A percentile compares a stretch with the other conserved stretches of the same genome.
These are phyloP conservation scores for Lepetodrilus schrolli DNA, from an alignment of 2,888 invertebrate species.

Conservation along the genomic window DNA sequence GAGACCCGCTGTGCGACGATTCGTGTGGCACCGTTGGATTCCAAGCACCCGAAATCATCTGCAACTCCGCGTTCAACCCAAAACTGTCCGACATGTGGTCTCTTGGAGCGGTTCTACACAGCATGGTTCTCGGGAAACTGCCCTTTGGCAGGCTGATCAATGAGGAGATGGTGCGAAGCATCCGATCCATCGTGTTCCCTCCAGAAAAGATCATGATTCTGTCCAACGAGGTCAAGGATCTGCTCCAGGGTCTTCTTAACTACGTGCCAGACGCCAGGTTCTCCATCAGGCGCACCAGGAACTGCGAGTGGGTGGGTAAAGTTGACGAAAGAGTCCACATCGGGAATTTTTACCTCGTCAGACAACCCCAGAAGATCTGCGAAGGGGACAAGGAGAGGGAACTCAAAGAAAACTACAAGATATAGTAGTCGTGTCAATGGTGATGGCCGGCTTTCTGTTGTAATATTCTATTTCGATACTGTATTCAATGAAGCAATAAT, in stretches of 20 bases:
- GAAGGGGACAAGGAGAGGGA: conserved; percentile 56
- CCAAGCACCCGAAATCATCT: conserved; percentile 67
- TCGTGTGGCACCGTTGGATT: conserved; percentile 58
- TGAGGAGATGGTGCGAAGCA: conserved; percentile 53
- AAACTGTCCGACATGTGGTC: conserved; percentile 64
- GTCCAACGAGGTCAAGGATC: conserved; percentile 51
- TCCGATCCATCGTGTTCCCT: conserved; percentile 46
- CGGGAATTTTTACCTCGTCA: conserved; percentile 67
- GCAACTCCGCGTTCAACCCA: conserved; percentile 60
- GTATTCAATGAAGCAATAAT: too few species aligned
- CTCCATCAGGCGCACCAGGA: conserved; percentile 57
- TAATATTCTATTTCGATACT: too few species aligned
- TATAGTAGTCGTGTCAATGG: conserved; percentile 41
- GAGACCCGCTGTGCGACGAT: conserved; percentile 55
- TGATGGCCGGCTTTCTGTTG: too few species aligned
- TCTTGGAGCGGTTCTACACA: conserved; percentile 64
- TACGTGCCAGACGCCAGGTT: conserved; percentile 57
- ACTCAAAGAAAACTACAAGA: conserved; percentile 54
- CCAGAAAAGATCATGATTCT: conserved; percentile 41
- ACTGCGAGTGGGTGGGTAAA: conserved; percentile 52
- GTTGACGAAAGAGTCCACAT: conserved; percentile 54
- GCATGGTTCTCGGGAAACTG: conserved; percentile 62
- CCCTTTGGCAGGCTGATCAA: conserved; percentile 58
- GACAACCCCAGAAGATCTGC: conserved; percentile 63
- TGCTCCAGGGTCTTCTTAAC: conserved; percentile 59